Evolutionary conservation across 1,140 invertebrate species (phyloP), one percentile per base, ranked within the genome.

Genomic region (Drosophila pseudoobscura): DNA sequence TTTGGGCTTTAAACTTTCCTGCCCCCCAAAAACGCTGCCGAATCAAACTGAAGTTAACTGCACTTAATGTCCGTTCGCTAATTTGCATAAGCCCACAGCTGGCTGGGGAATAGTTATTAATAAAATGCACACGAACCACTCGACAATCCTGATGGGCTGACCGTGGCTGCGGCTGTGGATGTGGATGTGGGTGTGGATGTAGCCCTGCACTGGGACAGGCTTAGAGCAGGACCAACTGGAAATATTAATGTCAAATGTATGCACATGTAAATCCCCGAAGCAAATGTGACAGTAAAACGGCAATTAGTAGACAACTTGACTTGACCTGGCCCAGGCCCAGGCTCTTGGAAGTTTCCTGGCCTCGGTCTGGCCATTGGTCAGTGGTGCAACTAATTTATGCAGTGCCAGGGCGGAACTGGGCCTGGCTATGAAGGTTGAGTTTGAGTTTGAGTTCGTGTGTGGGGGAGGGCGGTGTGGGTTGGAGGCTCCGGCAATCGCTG

Each of bases 201-300:
- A 45, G 31, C 55, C 31, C 47, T 39, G 5, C 35, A 13, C 35
- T 11, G 15, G 51, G 9, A 29, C 74, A 39, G 80, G 54, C 60
- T 70, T 65, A 58, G 35, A 39, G 75, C 80, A 46, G 66, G 59
- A 56, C 44, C 58, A 64, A 80, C 63, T 80, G 69, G 56, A 68
- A 66, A 75, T 64, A 65, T 73, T 84, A 77, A 74, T 77, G 77
- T 80, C 56, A 82, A 82, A 54, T 87, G 61, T 74, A 80, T 85
- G 80, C 76, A 70, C 82, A 87, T 85, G 82, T 78, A 87, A 87
- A 80, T 87, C 69, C 78, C 66, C 64, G 35, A 76, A 64, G 73
- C 79, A 77, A 87, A 87, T 80, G 80, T 87, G 77, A 87, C 82
- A 84, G 77, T 65, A 61, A 80, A 84, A 74, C 77, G 80, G 80